Conservation (phyloP, 2,797 vertebrate species). For the Crax fasciolata region DNA sequence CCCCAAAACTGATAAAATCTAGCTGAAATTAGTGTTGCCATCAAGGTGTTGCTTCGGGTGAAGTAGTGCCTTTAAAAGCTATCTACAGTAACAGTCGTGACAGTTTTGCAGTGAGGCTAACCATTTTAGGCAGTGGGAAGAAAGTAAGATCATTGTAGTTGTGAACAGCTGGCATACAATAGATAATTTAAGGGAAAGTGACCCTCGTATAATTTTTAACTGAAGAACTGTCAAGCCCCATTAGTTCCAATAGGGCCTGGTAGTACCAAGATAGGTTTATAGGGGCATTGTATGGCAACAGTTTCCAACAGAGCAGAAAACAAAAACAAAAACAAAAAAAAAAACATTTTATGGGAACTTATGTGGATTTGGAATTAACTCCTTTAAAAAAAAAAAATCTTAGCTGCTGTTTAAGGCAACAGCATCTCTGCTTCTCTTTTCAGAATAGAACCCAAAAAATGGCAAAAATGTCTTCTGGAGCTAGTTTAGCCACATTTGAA, state of each 20-base stretch:
- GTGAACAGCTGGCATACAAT: slow-evolving; percentile 88
- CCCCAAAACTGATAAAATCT: slow-evolving; percentile 38
- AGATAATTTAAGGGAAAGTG: slow-evolving; percentile 89
- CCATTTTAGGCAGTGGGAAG: slow-evolving; percentile 79
- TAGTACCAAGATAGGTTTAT: slow-evolving; percentile 77
- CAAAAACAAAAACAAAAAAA: slow-evolving; percentile 36
- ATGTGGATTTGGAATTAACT: slow-evolving; percentile 41
- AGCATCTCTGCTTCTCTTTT: slow-evolving; percentile 44
- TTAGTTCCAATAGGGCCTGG: slow-evolving; percentile 85
- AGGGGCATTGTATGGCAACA: slow-evolving; percentile 74
- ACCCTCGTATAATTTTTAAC: slow-evolving; percentile 89
- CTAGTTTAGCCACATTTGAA: background rate
- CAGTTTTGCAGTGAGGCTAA: slow-evolving; percentile 70
- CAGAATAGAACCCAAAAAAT: slow-evolving; percentile 35
- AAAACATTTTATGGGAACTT: slow-evolving; percentile 69
- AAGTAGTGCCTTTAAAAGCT: slow-evolving; percentile 37
- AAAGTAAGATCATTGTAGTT: slow-evolving; percentile 79
- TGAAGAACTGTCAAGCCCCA: slow-evolving; percentile 88
- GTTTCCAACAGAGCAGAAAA: slow-evolving; percentile 67
- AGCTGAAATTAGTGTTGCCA: slow-evolving; percentile 43
- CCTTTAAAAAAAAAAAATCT: background rate
- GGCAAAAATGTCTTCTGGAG: slow-evolving; percentile 28
- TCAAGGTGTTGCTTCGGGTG: slow-evolving; percentile 71
- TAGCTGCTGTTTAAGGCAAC: slow-evolving; percentile 59
- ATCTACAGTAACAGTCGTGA: slow-evolving; percentile 6